Evolutionary conservation across 2,797 vertebrate genomes (phyloP), one percentile per base, ranked within the genome.

Genomic region (Pelochelys cantorii): DNA sequence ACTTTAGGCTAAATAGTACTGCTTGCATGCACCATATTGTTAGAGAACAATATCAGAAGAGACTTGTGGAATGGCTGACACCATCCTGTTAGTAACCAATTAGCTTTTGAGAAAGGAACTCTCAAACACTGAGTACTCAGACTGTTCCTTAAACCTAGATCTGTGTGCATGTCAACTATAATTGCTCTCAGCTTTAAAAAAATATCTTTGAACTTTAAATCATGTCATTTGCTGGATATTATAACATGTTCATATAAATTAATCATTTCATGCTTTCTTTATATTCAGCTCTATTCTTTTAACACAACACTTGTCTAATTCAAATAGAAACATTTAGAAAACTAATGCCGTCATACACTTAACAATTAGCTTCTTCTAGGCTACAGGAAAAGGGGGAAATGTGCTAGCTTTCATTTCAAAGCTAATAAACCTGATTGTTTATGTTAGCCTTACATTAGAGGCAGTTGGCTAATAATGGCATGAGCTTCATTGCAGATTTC

Each of bases 371-470:
- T 90, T 87, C 82, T 48, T 90, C 92, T 53, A 84, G 80, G 79
- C n/a, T 59, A 92, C 93, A 37, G 91, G 88, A 86, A 71, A 1
- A 2, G 84, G 31, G 42, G 93, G 86, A 92, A 95, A 86, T 23
- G 48, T 8, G 4, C 37, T 92, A 15, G 85, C 93, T 65, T n/a
- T 91, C 80, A 92, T 95, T 92, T 90, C 77, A 94, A 74, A 81
- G 62, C 4, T 87, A 94, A 90, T 89, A 52, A 95, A 34, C 56
- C 84, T 93, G 71, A 87, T 95, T 95, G 77, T 94, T 96, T 92
- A 65, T 37, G 93, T 95, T 90, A 88, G 53, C n/a, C 53, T 84
- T 90, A 87, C 87, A 31, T 90, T 74, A 89, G 59, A 91, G 29
- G 22, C 59, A 90, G 27, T 34, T 95, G 83, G 71, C 29, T 88